These are phyloP conservation scores for Idaea dimidiata DNA, from an alignment of 2,888 invertebrate genomes.

Conservation along the genomic window DNA sequence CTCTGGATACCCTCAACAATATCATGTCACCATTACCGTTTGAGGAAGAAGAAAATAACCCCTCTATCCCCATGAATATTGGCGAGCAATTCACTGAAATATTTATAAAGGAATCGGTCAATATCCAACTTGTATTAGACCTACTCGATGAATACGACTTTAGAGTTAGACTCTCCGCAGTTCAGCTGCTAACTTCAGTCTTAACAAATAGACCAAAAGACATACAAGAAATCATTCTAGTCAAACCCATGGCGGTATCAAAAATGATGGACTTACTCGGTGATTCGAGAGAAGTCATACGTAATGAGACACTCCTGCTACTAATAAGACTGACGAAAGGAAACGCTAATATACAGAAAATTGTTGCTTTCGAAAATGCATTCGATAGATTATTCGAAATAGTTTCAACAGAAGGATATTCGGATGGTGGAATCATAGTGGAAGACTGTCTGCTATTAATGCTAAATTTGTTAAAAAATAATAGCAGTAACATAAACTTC, in stretches of 20 bases:
- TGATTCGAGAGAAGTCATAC: constrained; percentile 96
- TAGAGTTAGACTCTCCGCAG: constrained; percentile 93
- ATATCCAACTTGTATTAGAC: constrained; percentile 89
- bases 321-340: constrained; percentile 94
- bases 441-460: constrained; percentile 97
- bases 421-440: constrained; percentile 98
- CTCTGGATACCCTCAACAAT: constrained; percentile 95
- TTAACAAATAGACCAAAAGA: constrained; percentile 92
- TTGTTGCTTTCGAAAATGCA: constrained; percentile 99
- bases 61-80: constrained; percentile 84
- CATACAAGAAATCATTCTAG: constrained; percentile 91
- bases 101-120: constrained; percentile 94
- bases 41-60: constrained; percentile 89
- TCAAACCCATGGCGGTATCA: constrained; percentile 98
- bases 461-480: constrained; percentile 95
- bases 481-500: constrained; percentile 98
- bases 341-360: constrained; percentile 98
- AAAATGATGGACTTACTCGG: constrained; percentile 97
- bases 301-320: constrained; percentile 95
- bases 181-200: constrained; percentile 93
- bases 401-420: constrained; percentile 93
- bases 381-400: constrained; percentile 98
- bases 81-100: constrained; percentile 98
- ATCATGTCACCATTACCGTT: constrained; percentile 91
- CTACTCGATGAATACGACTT: constrained; percentile 97